A percentile compares a stretch with the other conserved stretches of the same genome.
These are phyloP conservation scores for Psilanteris sp. DNA, from an alignment of 1,140 invertebrate genomes.

Conservation along the genomic window DNA sequence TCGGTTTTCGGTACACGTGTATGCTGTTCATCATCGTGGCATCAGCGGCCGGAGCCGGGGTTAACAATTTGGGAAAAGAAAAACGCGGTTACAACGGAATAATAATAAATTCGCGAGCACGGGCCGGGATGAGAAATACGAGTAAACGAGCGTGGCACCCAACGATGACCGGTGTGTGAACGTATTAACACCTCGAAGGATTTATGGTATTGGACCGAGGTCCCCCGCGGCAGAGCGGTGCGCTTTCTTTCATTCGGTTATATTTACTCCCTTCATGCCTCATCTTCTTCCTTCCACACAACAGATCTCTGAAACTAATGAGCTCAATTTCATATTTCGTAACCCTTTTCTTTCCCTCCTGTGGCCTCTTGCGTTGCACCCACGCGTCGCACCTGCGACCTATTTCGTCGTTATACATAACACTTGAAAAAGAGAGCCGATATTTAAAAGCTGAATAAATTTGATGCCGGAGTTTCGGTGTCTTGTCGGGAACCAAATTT, in stretches of 20 bases:
- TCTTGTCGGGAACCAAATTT: too few relatives aligned
- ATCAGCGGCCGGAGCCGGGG: conserved; percentile 19
- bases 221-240: conserved; percentile 71
- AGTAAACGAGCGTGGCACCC: conserved; percentile 58
- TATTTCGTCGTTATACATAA: conserved; percentile 69
- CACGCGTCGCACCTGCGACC: conserved; percentile 72
- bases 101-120: conserved; percentile 52
- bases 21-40: conserved; percentile 41
- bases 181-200: conserved; percentile 79
- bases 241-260: conserved; percentile 62
- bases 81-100: conserved; percentile 17
- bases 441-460: conserved; percentile 40
- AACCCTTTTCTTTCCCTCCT: conserved; percentile 39
- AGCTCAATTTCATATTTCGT: conserved; percentile 73
- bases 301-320: conserved; percentile 76
- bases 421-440: conserved; percentile 35
- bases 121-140: conserved; percentile 40
- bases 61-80: conserved; percentile 40
- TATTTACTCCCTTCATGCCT: conserved; percentile 56
- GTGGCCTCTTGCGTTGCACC: conserved; percentile 54
- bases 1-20: conserved; percentile 57
- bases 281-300: conserved; percentile 51
- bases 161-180: conserved; percentile 72
- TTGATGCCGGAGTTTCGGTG: conserved; percentile 4
- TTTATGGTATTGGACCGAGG: conserved; percentile 76